These are phyloP conservation scores for Acronicta psi DNA, from an alignment of 2,888 invertebrate genomes.

Conservation along the genomic window DNA sequence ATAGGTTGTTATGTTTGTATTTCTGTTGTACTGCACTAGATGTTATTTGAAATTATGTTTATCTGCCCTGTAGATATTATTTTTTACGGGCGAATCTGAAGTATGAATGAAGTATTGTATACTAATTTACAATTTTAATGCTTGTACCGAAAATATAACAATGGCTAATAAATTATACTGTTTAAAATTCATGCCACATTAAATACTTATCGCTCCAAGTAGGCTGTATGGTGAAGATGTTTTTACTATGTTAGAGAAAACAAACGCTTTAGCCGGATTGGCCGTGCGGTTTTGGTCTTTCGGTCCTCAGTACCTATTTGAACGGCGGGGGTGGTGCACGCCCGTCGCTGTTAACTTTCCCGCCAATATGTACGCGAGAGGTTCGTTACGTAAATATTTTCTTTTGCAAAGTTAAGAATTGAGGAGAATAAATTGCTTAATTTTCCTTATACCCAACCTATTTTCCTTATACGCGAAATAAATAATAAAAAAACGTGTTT, in stretches of 20 bases:
- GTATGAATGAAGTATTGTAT: background rate
- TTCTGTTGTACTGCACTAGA: background rate
- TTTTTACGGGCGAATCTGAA: background rate
- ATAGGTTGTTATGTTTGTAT: no score
- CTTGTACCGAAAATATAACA: background rate
- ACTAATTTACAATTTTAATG: no score
- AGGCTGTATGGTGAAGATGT: constrained; percentile 2
- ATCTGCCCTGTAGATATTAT: background rate
- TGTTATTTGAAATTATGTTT: no score
- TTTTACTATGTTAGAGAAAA: background rate
- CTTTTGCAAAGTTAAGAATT: constrained; percentile 8
- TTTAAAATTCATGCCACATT: background rate
- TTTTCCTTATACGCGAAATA: constrained; percentile 46
- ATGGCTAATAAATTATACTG: background rate
- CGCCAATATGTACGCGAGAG: constrained; percentile 81
- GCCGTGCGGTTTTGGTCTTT: constrained; percentile 8
- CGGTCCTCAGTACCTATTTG: constrained; percentile 65
- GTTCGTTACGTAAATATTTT: constrained; percentile 44
- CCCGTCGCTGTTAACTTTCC: constrained; percentile 67
- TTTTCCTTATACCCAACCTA: constrained; percentile 45
- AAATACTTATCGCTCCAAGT: background rate
- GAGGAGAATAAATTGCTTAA: background rate
- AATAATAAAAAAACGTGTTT: background rate
- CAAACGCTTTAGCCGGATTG: background rate
- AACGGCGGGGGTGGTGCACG: constrained; percentile 70